Percentiles rank a stretch among this genome's conserved stretches.
These are phyloP conservation scores for Rhamphomyia laevipes DNA, from an alignment of 2,888 invertebrate genomes.

Conservation along the genomic window DNA sequence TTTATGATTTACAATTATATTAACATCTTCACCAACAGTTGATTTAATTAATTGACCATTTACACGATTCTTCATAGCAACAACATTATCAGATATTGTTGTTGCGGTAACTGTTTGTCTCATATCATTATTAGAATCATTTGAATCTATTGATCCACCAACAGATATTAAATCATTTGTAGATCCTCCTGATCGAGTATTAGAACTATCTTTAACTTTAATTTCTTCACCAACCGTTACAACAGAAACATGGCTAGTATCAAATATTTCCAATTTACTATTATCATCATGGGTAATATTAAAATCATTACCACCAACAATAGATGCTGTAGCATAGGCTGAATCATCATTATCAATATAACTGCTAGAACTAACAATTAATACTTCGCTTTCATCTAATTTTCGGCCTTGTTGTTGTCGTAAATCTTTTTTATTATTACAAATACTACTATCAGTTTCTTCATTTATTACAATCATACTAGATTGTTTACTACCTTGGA, in stretches of 20 bases:
- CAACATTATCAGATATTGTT: no score
- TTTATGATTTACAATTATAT: constrained; percentile 35
- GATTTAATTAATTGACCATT: constrained; percentile 39
- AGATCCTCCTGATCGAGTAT: constrained; percentile 18
- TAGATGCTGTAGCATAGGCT: constrained; percentile 39
- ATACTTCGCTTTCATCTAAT: constrained; percentile 75
- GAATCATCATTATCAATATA: constrained; percentile 49
- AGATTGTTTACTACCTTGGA: constrained; percentile 23
- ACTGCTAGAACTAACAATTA: constrained; percentile 60
- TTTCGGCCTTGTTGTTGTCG: constrained; percentile 43
- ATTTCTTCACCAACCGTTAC: constrained; percentile 79
- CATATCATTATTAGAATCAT: background rate
- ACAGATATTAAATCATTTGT: constrained; percentile 23
- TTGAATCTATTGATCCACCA: constrained; percentile 7
- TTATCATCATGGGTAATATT: constrained; percentile 19
- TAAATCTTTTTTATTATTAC: constrained; percentile 11
- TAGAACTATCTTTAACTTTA: constrained; percentile 59
- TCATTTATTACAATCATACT: constrained; percentile 30
- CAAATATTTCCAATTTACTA: constrained; percentile 40
- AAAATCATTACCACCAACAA: constrained; percentile 22
- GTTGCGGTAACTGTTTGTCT: background rate
- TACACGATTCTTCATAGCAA: constrained; percentile 28
- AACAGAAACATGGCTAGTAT: constrained; percentile 84
- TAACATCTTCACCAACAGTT: constrained; percentile 32
- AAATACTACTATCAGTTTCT: constrained; percentile 11